phyloP scores from a whole-genome alignment of 2,888 invertebrate species.

The Stegophylla sp. region DNA sequence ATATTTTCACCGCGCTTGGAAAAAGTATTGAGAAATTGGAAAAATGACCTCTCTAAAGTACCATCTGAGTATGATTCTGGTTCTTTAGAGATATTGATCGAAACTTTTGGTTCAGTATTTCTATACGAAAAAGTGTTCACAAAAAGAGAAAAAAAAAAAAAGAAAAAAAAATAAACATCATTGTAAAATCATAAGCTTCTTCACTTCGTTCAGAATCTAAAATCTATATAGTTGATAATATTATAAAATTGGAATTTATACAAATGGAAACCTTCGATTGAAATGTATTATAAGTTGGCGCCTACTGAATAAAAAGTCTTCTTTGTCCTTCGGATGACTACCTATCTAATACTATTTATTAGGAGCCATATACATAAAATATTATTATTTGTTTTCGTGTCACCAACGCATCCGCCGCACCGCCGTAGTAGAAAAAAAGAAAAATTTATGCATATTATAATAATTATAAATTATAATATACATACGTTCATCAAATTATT shows the following conservation, averaged over 20 bases:
- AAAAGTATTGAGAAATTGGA: too few species aligned
- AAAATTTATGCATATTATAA: neutral
- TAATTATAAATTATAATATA: neutral
- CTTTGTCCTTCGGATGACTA: constrained; percentile 20
- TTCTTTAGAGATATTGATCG: too few species aligned
- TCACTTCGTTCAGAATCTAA: too few species aligned
- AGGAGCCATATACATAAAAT: neutral
- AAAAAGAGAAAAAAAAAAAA: too few species aligned
- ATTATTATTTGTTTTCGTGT: constrained; percentile 25
- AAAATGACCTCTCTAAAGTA: too few species aligned
- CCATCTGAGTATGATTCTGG: too few species aligned
- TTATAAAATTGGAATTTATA: neutral
- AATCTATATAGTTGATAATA: neutral
- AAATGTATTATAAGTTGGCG: constrained; percentile 22
- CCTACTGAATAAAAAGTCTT: neutral
- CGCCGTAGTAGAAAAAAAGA: neutral
- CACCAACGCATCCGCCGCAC: constrained; percentile 4
- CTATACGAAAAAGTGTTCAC: too few species aligned
- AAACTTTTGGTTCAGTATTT: too few species aligned
- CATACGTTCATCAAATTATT: neutral
- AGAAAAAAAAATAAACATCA: too few species aligned
- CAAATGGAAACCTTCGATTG: constrained; percentile 21
- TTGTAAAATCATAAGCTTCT: too few species aligned
- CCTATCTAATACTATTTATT: neutral
- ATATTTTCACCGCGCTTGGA: too few species aligned